These are phyloP conservation scores for Epsilonema sp. DNA, from an alignment of 2,888 invertebrate genomes.

Conservation along the genomic window DNA sequence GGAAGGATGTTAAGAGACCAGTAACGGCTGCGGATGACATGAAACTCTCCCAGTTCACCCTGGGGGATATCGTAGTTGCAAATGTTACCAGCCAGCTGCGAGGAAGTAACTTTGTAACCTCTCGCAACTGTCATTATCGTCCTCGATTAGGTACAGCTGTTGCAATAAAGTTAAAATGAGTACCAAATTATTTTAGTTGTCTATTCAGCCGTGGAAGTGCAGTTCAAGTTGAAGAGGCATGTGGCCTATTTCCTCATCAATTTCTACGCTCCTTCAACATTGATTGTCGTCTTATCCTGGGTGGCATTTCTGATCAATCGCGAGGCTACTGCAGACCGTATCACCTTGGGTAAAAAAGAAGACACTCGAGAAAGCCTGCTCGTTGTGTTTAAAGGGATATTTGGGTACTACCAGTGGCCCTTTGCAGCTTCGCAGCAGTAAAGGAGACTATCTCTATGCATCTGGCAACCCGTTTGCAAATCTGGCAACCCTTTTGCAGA, in stretches of 20 bases:
- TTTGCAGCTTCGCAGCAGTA: no score
- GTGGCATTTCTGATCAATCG: slow-evolving; percentile 86
- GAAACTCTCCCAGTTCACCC: slow-evolving; percentile 18
- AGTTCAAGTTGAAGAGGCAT: slow-evolving; percentile 57
- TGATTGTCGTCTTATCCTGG: slow-evolving; percentile 88
- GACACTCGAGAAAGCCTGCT: no score
- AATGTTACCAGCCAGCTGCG: slow-evolving; percentile 58
- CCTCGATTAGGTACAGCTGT: no score
- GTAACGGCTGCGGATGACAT: background rate
- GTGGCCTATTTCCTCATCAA: slow-evolving; percentile 86
- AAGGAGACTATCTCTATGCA: no score
- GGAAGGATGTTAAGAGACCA: slow-evolving; percentile 13
- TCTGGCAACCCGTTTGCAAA: no score
- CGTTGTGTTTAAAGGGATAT: no score
- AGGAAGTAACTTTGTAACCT: no score
- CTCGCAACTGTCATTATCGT: no score
- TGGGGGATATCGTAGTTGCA: slow-evolving; percentile 56
- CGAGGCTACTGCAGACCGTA: slow-evolving; percentile 76
- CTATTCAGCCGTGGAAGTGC: background rate
- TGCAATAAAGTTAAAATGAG: no score
- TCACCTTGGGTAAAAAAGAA: slow-evolving; percentile 65
- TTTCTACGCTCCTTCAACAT: slow-evolving; percentile 79
- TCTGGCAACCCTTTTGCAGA: no score
- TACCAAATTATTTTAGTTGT: background rate
- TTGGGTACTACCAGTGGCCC: no score